A percentile compares a stretch with the other conserved stretches of the same genome.
Conservation (phyloP, 2,888 invertebrate genomes). For the Drosophila vallismaia region DNA sequence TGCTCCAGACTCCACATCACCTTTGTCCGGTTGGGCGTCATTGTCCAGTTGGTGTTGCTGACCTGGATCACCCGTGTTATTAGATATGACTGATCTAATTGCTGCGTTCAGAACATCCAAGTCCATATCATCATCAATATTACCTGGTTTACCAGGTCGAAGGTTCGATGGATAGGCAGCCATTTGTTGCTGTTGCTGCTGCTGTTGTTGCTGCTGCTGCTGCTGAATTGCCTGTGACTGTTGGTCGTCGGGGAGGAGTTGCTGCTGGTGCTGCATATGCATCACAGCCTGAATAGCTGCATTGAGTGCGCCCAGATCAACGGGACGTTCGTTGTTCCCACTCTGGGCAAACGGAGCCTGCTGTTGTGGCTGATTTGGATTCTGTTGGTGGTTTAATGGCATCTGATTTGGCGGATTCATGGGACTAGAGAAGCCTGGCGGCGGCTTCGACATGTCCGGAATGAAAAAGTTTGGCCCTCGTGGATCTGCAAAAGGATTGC, state of each 20-base stretch:
- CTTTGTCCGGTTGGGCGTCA: constrained; percentile 43
- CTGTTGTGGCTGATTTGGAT: constrained; percentile 28
- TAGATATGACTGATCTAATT: constrained; percentile 69
- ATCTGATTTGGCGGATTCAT: constrained; percentile 47
- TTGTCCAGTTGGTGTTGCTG: constrained; percentile 24
- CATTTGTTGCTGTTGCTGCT: constrained; percentile 45
- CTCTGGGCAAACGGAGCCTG: constrained; percentile 38
- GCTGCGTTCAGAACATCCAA: constrained; percentile 70
- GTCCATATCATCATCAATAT: constrained; percentile 53
- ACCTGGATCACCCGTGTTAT: constrained; percentile 29
- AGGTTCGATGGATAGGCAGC: constrained; percentile 46
- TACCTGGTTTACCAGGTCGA: constrained; percentile 32
- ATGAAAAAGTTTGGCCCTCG: constrained; percentile 85
- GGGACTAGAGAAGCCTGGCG: constrained; percentile 89
- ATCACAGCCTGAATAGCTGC: constrained; percentile 80
- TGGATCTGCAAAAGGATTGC: constrained; percentile 85
- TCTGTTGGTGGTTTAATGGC: constrained; percentile 51
- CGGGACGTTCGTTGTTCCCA: constrained; percentile 41
- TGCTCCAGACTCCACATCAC: constrained; percentile 62
- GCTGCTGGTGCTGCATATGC: constrained; percentile 67
- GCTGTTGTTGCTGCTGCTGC: constrained; percentile 54
- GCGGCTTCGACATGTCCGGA: constrained; percentile 94
- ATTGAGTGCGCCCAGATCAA: constrained; percentile 71
- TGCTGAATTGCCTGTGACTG: constrained; percentile 43
- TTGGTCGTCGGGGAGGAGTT: constrained; percentile 56